Evolutionary conservation across 2,113 vertebrate species (phyloP), one percentile per base, ranked within the genome.

Genomic region (Mus spicilegus): DNA sequence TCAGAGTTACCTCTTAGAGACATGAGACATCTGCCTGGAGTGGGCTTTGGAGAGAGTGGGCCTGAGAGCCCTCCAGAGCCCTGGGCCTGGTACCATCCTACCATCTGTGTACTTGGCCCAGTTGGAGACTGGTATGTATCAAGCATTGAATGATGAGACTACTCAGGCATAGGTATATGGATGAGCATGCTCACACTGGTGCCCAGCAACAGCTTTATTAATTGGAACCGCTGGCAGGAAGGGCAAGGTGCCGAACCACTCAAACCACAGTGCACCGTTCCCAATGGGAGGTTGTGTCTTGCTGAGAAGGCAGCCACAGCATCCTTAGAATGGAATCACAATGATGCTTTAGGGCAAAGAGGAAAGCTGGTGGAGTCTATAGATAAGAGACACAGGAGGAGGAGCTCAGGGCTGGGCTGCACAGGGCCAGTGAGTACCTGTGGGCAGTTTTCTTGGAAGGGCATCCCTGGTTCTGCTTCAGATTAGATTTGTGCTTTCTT

Each of bases 241-340:
- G 20, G 39, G 67, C 77, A 19, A 2, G 10, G 36, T 56, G 13
- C 54, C 4, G 36, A 20, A 39, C 78, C 77, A 90, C 76, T 51
- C 46, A 70, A 76, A 72, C 91, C 0, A 12, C 24, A 67, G 24
- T 17, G 14, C 72, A n/a, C 3, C 0, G 61, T 33, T n/a, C 87
- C 91, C 72, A 3, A 82, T 39, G 86, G 87, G 85, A 92, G 91
- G 22, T n/a, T 56, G 12, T 70, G 33, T 98, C 94, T 77, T 96
- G 94, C 87, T 95, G 96, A 97, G 93, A 90, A 97, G 98, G 96
- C 87, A 81, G 89, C 97, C 95, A 94, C 36, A 96, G 86, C 90
- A 95, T 97, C 96, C 73, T 97, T 97, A 96, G 95, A 1, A 30
- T 97, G 97, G 78, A 98, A 94, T 97, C 90, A 98, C 97, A 95